Base-by-base conservation (phyloP, 2,797 vertebrate species). In the Anabacerthia variegaticeps region DNA sequence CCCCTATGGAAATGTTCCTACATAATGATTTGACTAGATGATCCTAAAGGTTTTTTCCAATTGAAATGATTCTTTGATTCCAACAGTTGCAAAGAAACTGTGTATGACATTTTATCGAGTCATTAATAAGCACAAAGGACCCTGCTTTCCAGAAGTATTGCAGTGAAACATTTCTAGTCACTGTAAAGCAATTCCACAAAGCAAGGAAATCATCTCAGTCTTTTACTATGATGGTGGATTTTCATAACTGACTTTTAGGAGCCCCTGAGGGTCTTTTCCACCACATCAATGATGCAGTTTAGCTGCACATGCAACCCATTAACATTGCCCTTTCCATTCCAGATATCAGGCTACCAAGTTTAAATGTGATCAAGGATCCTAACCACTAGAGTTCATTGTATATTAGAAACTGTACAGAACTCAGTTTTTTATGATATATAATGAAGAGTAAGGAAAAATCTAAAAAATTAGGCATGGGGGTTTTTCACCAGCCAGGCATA, bases 231-330 rank as follows among this genome's bases (percentile, higher is more conserved):
- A 76, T 49, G 19, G 79, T 89, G 66, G 34, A 63, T 92, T 85
- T 94, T 95, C 80, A 44, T 59, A 81, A 73, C 36, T 27, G 73
- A 52, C 6, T 84, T 85, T 32, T 69, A 56, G 69, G 48, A 91
- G 14, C 54, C 76, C 87, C 82, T 43, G 39, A 76, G 69, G 58
- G 46, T 91, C 62, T 78, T 63, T 61, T 89, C n/a, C 14, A 80
- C 24, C 9, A 52, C 54, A 89, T 68, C 74, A 89, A 6, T 66
- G n/a, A 11, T 81, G 26, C 28, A 59, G 37, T 78, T 94, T 73
- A 92, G n/a, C 69, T 91, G 68, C 89, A 96, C 85, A 75, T 92
- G 76, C 68, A 93, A 89, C 58, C 51, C 58, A 84, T 93, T 91
- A 95, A 56, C 51, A 59, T 49, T 66, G 14, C 7, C 86, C 37